Conservation (phyloP, 1,140 invertebrate species). For the Arion vulgaris region DNA sequence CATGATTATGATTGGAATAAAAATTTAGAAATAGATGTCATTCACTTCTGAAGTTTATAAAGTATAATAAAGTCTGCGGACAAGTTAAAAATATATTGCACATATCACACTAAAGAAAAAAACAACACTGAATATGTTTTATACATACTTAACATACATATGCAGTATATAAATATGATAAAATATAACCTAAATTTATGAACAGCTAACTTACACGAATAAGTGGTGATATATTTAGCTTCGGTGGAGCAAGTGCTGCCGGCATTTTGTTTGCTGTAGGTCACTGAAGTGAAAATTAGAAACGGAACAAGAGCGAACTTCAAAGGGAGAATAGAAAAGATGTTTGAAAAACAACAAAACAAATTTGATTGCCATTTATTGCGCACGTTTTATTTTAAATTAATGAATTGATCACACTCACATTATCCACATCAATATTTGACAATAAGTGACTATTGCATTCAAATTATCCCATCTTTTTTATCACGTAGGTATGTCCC, state of each 20-base stretch:
- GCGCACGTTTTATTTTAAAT: too few relatives aligned
- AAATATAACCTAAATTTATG: not conserved
- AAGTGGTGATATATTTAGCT: conserved; percentile 5
- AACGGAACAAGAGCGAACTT: not conserved
- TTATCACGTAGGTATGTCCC: too few relatives aligned
- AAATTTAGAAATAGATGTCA: not conserved
- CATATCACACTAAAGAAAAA: too few relatives aligned
- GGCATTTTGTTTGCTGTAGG: conserved; percentile 20
- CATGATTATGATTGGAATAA: not conserved
- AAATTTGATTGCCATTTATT: not conserved
- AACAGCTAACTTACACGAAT: conserved; percentile 1
- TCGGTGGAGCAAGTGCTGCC: not conserved
- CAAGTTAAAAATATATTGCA: not conserved
- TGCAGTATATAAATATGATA: not conserved
- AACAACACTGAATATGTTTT: too few relatives aligned
- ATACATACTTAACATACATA: not conserved
- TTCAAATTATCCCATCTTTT: too few relatives aligned
- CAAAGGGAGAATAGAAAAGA: not conserved
- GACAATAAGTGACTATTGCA: too few relatives aligned
- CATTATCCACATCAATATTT: too few relatives aligned
- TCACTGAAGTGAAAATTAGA: not conserved
- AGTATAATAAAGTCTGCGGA: not conserved
- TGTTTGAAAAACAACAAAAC: not conserved
- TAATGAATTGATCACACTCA: too few relatives aligned
- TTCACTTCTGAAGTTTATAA: not conserved